These are phyloP conservation scores for Sterrhoptilus dennistouni DNA, from an alignment of 2,113 vertebrate species.

Conservation along the genomic window DNA sequence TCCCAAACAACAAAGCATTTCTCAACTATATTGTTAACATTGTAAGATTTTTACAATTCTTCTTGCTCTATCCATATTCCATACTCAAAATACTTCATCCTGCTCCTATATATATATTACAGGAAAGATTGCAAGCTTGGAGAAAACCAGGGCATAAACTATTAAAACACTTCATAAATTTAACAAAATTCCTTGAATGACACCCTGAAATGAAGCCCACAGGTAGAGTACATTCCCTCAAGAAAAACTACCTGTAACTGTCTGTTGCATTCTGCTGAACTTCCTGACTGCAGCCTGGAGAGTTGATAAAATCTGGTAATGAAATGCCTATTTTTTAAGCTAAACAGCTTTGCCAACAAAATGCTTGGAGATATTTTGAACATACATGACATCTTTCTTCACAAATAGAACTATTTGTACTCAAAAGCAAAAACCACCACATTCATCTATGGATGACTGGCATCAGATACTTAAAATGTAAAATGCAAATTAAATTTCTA, in stretches of 20 bases:
- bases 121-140: not conserved
- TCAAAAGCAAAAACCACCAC: not conserved
- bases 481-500: not conserved
- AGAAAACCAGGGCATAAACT: not conserved
- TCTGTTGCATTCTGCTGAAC: constrained; percentile 13
- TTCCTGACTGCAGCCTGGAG: not conserved
- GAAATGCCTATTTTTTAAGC: not conserved
- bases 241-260: not conserved
- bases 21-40: not conserved
- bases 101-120: not conserved
- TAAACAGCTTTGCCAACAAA: not conserved
- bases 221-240: not conserved
- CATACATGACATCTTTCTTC: not conserved
- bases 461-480: not conserved
- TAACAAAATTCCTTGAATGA: not conserved
- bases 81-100: not conserved
- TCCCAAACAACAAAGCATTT: not conserved
- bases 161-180: not conserved
- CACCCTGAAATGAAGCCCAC: not conserved
- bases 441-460: not conserved
- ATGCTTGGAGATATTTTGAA: constrained; percentile 11
- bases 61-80: not conserved
- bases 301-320: not conserved
- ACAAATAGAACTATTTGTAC: not conserved
- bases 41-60: not conserved